Percentiles rank a stretch among this genome's conserved stretches.
Conservation (phyloP, 2,113 vertebrate genomes). For the Eupsittula cactorum region DNA sequence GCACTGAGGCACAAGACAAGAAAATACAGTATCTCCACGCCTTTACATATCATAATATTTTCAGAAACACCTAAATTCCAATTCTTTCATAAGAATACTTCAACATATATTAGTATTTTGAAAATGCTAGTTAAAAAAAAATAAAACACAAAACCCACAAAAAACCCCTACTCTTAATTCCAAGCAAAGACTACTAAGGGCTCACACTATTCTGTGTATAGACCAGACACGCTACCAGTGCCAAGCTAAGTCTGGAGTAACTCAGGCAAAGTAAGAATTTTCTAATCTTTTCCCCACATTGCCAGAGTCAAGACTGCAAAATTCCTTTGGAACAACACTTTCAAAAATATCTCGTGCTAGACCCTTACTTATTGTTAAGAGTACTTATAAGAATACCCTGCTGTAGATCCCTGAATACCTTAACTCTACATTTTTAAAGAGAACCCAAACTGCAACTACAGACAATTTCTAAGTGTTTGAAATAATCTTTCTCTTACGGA, state of each 20-base stretch:
- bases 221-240: neutral
- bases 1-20: neutral
- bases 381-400: neutral
- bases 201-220: neutral
- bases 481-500: neutral
- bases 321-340: neutral
- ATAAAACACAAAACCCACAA: neutral
- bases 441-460: neutral
- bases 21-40: neutral
- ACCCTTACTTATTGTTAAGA: neutral
- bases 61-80: neutral
- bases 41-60: neutral
- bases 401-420: neutral
- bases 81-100: neutral
- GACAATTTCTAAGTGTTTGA: neutral
- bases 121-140: neutral
- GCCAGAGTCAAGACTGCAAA: neutral
- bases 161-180: neutral
- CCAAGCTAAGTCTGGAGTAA: neutral
- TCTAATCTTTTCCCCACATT: neutral
- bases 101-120: neutral
- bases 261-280: neutral
- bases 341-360: neutral
- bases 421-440: neutral
- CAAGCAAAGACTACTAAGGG: neutral